Percentiles rank a stretch among this genome's conserved stretches.
Evolutionary conservation across 2,797 vertebrate species (phyloP).

Genomic region (Cynodonichthys magdalenae): DNA sequence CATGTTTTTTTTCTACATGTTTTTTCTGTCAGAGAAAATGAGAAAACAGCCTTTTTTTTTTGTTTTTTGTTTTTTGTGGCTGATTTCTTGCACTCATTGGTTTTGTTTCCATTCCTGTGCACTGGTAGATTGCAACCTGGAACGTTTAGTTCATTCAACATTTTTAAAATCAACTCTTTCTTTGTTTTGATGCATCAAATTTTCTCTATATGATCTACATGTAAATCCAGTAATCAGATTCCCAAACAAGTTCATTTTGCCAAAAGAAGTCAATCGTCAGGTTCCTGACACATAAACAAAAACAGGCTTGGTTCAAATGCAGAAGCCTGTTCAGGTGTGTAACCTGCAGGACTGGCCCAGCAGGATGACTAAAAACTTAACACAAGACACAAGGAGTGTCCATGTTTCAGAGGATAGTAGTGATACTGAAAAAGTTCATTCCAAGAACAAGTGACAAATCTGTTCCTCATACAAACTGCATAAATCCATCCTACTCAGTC

Average conservation of each 20-base stretch:
- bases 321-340: conserved; percentile 1
- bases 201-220: too few species aligned
- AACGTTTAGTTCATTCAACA: background rate
- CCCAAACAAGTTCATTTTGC: background rate
- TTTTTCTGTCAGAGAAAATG: background rate
- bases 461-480: background rate
- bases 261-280: background rate
- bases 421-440: conserved; percentile 7
- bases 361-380: conserved; percentile 37
- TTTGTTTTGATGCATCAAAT: background rate
- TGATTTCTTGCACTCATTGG: background rate
- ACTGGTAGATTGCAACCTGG: background rate
- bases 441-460: background rate
- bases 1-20: background rate
- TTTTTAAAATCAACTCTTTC: background rate
- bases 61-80: background rate
- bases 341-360: conserved; percentile 67
- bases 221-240: too few species aligned
- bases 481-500: background rate
- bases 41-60: too few species aligned
- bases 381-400: conserved; percentile 40
- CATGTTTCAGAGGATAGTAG: conserved; percentile 13
- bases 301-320: conserved; percentile 2
- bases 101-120: background rate
- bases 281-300: background rate